Evolutionary conservation across 2,888 invertebrate genomes (phyloP).

Genomic region (Clitarchus hookeri): DNA sequence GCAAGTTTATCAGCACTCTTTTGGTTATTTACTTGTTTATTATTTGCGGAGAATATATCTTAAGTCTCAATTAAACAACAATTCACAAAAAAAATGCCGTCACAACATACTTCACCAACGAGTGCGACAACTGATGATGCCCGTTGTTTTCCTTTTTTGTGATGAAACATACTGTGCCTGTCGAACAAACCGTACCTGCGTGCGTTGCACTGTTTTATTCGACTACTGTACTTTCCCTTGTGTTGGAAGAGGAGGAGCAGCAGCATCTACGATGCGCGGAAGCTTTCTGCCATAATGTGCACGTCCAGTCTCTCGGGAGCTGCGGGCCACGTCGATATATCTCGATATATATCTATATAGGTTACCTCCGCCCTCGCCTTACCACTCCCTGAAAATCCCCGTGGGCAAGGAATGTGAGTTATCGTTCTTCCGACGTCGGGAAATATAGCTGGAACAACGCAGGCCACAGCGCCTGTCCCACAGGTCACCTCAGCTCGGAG

Average conservation of each 20-base stretch:
- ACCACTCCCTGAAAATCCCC: neutral
- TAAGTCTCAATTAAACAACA: too few species aligned
- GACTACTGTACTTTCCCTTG: neutral
- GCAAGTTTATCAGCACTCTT: too few species aligned
- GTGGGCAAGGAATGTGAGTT: slow-evolving; percentile 1
- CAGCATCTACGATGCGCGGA: neutral
- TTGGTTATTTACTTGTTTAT: too few species aligned
- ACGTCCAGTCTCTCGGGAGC: neutral
- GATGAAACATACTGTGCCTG: too few species aligned
- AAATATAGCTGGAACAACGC: too few species aligned
- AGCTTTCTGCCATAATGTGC: neutral
- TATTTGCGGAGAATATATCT: too few species aligned
- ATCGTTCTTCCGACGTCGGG: neutral
- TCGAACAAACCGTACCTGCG: too few species aligned
- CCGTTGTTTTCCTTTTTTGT: too few species aligned
- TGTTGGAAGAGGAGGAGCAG: neutral
- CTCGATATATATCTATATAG: neutral
- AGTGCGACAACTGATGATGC: too few species aligned
- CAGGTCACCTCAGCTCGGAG: neutral
- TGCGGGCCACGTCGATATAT: neutral
- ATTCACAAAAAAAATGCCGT: too few species aligned
- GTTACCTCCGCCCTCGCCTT: neutral
- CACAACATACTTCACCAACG: too few species aligned
- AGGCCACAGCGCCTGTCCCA: neutral
- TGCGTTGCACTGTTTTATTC: neutral